Base-by-base conservation (phyloP, 2,888 invertebrate genomes). In the Xestia rhomboidea region DNA sequence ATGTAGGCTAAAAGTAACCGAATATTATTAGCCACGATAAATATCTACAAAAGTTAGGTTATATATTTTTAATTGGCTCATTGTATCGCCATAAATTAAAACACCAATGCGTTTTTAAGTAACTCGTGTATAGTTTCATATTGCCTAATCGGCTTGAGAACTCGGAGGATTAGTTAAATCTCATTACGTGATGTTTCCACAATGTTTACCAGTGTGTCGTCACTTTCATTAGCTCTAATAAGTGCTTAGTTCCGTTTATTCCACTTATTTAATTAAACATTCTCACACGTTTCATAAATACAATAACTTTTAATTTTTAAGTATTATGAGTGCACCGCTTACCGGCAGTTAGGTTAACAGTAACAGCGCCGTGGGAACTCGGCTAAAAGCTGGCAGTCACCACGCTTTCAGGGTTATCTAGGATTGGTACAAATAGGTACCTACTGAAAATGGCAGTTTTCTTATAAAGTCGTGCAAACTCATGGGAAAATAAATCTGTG, bases 281-380 rank as follows among this genome's bases (percentile, higher is more conserved):
- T 96, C 96, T 94, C 96, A 96, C 96, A 95, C 94, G 92, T 94
- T 95, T 93, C 94, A 92, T 93, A 92, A 92, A 94, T 84, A 96
- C 95, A 96, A 95, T 96, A 95, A 96, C 94, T 96, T 95, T 96
- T 95, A 95, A 95, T 95, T 96, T 95, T 96, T 93, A 95, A 95
- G 93, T 94, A 94, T 95, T 95, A 96, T 94, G 94, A 93, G 93
- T 93, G 94, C 93, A 92, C 92, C 95, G 95, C 95, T 96, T 96
- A 95, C 93, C 91, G 92, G 91, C 93, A 93, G 95, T 95, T 96
- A 95, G 93, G 93, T 92, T 95, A 95, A 95, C 96, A 96, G 96
- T 96, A 94, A 94, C 94, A 91, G 92, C 92, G 88, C 80, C 95
- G 95, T 96, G 96, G 91, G 96, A 96, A 96, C 92, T 95, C 94